Evolutionary conservation across 2,797 vertebrate species (phyloP).

Genomic region (Meriones psammophilus): DNA sequence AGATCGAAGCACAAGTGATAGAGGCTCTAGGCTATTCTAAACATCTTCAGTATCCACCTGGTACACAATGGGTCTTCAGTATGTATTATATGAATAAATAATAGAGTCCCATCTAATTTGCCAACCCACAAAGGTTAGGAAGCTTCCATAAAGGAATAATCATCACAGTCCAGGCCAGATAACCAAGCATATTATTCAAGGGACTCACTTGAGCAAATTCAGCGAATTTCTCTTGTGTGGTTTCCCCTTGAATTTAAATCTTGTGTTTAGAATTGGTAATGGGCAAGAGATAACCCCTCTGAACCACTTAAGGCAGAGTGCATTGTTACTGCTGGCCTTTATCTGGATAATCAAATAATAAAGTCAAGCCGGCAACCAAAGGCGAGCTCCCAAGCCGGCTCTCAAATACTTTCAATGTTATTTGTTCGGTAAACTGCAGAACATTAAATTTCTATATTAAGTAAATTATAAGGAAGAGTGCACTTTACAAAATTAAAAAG

Average conservation of each 20-base stretch:
- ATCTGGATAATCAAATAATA: slow-evolving; percentile 90
- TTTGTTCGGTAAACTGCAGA: slow-evolving; percentile 90
- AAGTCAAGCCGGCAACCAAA: slow-evolving; percentile 88
- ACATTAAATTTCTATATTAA: slow-evolving; percentile 91
- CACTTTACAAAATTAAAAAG: slow-evolving; percentile 91
- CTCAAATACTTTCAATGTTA: slow-evolving; percentile 90
- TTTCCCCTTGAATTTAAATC: slow-evolving; percentile 85
- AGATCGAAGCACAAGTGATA: neutral
- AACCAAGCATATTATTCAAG: slow-evolving; percentile 61
- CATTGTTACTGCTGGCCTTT: slow-evolving; percentile 87
- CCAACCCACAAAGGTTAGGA: neutral
- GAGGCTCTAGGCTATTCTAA: neutral
- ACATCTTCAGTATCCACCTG: neutral
- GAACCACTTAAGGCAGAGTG: slow-evolving; percentile 87
- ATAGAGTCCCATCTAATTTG: slow-evolving; percentile 45
- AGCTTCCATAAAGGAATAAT: slow-evolving; percentile 58
- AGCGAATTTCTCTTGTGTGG: slow-evolving; percentile 77
- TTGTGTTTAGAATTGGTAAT: slow-evolving; percentile 86
- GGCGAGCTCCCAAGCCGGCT: slow-evolving; percentile 87
- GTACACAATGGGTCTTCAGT: neutral
- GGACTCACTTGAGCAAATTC: slow-evolving; percentile 76
- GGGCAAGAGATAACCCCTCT: slow-evolving; percentile 87
- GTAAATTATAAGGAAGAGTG: slow-evolving; percentile 91
- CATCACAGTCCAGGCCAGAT: slow-evolving; percentile 42
- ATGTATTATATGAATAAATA: slow-evolving; percentile 1